Percentiles rank a stretch among this genome's conserved stretches.
Conservation (phyloP, 1,140 invertebrate genomes). For the Eubasilissa regina region DNA sequence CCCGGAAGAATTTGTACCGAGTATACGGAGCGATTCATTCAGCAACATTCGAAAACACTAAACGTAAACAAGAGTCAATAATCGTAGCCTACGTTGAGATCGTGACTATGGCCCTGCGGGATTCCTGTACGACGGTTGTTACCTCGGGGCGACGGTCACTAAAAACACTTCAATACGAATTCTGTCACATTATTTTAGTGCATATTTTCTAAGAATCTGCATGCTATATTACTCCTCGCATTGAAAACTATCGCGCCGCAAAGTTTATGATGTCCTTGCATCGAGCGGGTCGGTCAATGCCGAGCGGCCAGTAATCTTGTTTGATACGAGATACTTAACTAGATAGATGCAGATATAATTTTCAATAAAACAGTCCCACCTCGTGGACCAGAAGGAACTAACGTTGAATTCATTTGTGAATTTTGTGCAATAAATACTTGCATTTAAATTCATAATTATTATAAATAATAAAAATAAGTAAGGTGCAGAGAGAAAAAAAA, state of each 20-base stretch:
- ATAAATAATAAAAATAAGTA: too few relatives aligned
- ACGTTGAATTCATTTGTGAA: not conserved
- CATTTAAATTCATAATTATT: too few relatives aligned
- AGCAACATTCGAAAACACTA: not conserved
- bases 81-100: not conserved
- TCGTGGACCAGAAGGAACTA: not conserved
- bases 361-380: conserved; percentile 14
- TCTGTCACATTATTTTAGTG: not conserved
- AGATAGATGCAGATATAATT: conserved; percentile 20
- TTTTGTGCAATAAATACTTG: not conserved
- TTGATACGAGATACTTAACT: not conserved
- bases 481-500: too few relatives aligned
- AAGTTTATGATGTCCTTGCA: not conserved
- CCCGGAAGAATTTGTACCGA: conserved; percentile 13
- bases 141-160: too few relatives aligned
- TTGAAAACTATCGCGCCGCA: conserved; percentile 4
- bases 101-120: too few relatives aligned
- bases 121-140: too few relatives aligned
- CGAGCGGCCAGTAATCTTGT: conserved; percentile 20
- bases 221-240: not conserved
- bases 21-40: conserved; percentile 18
- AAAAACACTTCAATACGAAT: too few relatives aligned
- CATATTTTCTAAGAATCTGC: not conserved
- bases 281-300: conserved; percentile 21
- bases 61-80: not conserved